Base-by-base conservation (phyloP, 1,140 invertebrate species). In the Meloidogyne chitwoodi region DNA sequence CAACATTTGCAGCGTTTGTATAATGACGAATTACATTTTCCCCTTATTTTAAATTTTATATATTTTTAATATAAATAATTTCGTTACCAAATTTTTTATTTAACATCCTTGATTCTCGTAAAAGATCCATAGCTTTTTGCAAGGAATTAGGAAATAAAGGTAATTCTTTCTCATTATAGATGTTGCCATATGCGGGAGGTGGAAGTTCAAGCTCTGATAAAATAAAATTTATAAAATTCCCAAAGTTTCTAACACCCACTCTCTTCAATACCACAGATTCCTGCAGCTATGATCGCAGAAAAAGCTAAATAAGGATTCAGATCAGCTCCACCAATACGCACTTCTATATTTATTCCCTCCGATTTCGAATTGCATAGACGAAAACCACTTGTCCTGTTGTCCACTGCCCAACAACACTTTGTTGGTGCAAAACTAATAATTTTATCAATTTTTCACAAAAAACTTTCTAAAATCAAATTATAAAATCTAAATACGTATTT, bases 221-320 rank as follows among this genome's bases (percentile, higher is more conserved):
- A 69, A 16, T 11, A 62, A 27, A 27, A 11, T 38, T 8, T 14
- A 34, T 63, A 38, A 19, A 56, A 27, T 26, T 27, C 24, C 31
- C 8, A 14, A 48, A 41, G 29, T 12, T 14, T 2, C 12, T 63
- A 27, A 48, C 38, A 44, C 68, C 6, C 6, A 73, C 70, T 64
- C 61, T 73, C 44, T 14, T 73, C 70, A 24, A 73, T 56, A 12
- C 70, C 70, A 22, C 56, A 22, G 27, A 73, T 56, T 41, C 70
- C 70, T 24, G 70, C 70, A 11, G 70, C 70, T 26, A 73, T 73
- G 6, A 73, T 29, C 19, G 71, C 56, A n/a, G 71, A 29, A 34
- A 73, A 73, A 8, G 71, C 71, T 29, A 73, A 63, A 34, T 73
- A 73, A 29, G 71, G 71, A 38, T 73, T 73, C 11, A 73, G 24